These are phyloP conservation scores for Garrulus glandarius DNA, from an alignment of 2,797 vertebrate genomes.

Conservation along the genomic window DNA sequence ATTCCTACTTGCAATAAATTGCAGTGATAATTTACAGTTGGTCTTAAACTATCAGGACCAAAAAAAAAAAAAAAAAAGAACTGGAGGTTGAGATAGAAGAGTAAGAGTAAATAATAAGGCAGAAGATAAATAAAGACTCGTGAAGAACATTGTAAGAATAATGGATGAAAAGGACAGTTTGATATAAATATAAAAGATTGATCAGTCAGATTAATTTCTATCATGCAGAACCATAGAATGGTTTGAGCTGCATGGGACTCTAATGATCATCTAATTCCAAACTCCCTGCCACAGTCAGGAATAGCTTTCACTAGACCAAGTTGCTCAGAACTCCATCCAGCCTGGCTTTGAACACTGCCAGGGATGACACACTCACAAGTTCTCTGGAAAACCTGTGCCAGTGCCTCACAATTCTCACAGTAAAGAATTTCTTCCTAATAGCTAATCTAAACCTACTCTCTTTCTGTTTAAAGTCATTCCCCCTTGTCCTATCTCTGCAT, in stretches of 20 bases:
- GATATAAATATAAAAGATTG: not conserved
- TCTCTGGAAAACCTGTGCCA: not conserved
- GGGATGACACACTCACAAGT: not conserved
- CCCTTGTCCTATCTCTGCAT: no score
- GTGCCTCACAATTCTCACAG: not conserved
- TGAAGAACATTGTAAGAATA: not conserved
- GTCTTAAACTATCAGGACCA: not conserved
- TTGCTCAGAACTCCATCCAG: not conserved
- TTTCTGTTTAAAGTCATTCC: not conserved
- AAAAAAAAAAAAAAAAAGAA: not conserved
- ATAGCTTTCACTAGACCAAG: not conserved
- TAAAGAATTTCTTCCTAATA: not conserved
- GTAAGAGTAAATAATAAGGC: not conserved
- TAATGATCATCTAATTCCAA: not conserved
- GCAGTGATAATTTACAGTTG: not conserved
- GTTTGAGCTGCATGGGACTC: not conserved
- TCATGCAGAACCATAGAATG: not conserved
- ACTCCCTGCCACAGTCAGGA: not conserved
- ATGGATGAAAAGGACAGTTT: not conserved
- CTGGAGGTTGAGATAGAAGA: not conserved
- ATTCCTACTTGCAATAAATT: not conserved
- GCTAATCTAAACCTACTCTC: not conserved
- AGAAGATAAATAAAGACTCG: not conserved
- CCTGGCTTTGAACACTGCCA: not conserved
- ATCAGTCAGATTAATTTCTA: not conserved